Conservation (phyloP, 1,140 invertebrate genomes). For the Eumaeus atala region DNA sequence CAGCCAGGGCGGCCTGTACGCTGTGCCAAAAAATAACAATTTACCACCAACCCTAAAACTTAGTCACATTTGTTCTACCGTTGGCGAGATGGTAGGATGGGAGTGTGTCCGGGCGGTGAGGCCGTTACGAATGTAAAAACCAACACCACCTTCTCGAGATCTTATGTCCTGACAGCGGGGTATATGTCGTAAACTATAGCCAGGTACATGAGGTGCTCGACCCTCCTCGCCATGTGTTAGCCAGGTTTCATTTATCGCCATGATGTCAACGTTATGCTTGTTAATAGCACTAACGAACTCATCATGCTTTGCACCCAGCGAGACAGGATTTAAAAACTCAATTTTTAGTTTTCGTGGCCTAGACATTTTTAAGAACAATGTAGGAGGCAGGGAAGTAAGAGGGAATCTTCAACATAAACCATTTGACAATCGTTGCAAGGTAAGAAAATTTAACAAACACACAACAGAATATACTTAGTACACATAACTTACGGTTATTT, state of each 20-base stretch:
- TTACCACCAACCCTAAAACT: neutral
- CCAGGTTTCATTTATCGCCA: neutral
- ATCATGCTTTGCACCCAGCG: neutral
- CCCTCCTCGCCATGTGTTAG: neutral
- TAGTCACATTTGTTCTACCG: neutral
- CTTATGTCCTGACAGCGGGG: neutral
- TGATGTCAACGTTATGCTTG: neutral
- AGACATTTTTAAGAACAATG: too few species aligned
- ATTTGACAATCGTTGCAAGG: too few species aligned
- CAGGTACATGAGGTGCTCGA: neutral
- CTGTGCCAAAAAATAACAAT: neutral
- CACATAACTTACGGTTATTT: too few species aligned
- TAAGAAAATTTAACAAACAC: too few species aligned
- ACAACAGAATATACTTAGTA: too few species aligned
- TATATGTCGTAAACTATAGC: neutral
- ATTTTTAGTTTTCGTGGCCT: neutral
- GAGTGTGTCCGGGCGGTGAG: neutral
- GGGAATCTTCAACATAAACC: too few species aligned
- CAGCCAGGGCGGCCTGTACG: neutral
- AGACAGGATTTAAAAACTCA: neutral
- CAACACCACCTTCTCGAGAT: neutral
- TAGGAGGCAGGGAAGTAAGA: too few species aligned
- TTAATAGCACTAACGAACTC: neutral
- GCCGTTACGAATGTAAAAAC: neutral
- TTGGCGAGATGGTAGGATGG: neutral